Evolutionary conservation across 2,113 vertebrate species (phyloP), one percentile per base, ranked within the genome.

Genomic region (Tragelaphus scriptus): DNA sequence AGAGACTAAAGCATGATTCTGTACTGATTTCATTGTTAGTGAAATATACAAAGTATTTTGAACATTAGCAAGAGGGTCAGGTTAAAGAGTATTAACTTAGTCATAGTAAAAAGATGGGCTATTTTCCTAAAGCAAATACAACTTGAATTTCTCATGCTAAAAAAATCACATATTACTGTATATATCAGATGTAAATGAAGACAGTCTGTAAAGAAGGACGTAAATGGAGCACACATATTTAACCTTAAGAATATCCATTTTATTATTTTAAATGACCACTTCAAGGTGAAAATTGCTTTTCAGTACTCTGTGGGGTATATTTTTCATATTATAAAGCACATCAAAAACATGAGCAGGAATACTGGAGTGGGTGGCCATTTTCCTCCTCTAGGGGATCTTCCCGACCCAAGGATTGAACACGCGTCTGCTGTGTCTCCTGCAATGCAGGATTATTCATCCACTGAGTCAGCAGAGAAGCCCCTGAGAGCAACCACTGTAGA

Each of bases 21-120:
- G 19, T 30, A 28, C 36, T n/a, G 2, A 55, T 65, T 25, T 65
- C 65, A 56, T 85, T 97, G 10, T 55, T 32, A 55, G 59, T 55
- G 14, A 47, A 77, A 89, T 92, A 44, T 61, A 93, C 63, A 94
- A 96, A 96, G 85, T 80, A 65, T 40, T 28, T 71, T 30, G 65
- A 95, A 30, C 63, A 88, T 88, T 96, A 97, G 87, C 96, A 92
- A 96, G 96, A 93, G 91, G 89, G 28, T 93, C 85, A 30, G 56
- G 17, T 53, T 68, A 59, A 87, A 81, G 51, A 65, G n/a, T 85
- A 53, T 92, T 88, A 80, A 93, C 68, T 55, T 81, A 94, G 51
- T 86, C 30, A 3, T 32, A 85, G 90, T 90, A 44, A 53, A 90
- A 91, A 47, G 0, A 3, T 81, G 85, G 58, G 56, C 5, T 15